These are phyloP conservation scores for Megatriorchis doriae DNA, from an alignment of 2,113 vertebrate species.

Conservation along the genomic window DNA sequence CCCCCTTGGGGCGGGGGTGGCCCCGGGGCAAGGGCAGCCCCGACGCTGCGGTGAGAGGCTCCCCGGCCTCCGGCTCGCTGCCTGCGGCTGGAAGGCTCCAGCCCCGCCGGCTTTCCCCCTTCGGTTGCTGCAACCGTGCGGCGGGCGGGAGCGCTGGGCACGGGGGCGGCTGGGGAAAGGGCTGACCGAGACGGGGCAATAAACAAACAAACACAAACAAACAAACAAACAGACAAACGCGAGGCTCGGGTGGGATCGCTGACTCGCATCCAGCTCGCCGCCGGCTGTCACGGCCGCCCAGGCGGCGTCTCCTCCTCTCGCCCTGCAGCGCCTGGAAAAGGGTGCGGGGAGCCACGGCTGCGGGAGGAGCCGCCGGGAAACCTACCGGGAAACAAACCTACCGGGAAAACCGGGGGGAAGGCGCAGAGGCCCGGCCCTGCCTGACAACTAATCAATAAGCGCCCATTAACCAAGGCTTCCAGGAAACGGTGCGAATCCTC, in stretches of 20 bases:
- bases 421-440: background rate
- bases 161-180: background rate
- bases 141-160: too few species aligned
- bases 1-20: background rate
- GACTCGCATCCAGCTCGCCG: background rate
- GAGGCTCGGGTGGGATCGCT: background rate
- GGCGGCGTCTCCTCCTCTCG: background rate
- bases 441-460: background rate
- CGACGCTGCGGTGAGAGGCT: too few species aligned
- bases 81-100: background rate
- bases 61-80: background rate
- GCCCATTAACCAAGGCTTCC: background rate
- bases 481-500: background rate
- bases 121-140: accelerated
- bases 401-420: background rate
- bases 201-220: too few species aligned
- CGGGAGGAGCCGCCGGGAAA: background rate
- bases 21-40: background rate
- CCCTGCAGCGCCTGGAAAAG: accelerated
- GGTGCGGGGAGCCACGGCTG: accelerated
- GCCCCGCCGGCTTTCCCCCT: accelerated
- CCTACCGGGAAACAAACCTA: background rate
- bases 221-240: too few species aligned
- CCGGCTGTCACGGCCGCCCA: background rate
- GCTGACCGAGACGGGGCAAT: background rate